These are phyloP conservation scores for Pocillopora verrucosa DNA, from an alignment of 64 coral and sea anemone genomes.

Conservation along the genomic window DNA sequence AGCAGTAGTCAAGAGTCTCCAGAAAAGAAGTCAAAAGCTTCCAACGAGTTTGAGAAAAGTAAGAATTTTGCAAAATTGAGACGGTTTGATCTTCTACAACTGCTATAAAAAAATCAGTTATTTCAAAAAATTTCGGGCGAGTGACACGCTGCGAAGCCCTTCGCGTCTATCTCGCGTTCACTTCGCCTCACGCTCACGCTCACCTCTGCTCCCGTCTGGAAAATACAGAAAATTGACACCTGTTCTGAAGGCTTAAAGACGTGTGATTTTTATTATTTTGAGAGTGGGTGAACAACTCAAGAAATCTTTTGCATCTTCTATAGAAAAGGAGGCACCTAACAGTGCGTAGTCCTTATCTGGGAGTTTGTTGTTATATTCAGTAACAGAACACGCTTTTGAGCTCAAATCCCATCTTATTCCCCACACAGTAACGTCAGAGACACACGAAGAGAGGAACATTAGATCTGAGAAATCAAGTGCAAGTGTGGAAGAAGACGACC, in stretches of 20 bases:
- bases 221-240: too few species aligned
- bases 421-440: not conserved
- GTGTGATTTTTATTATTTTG: too few species aligned
- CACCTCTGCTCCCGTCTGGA: too few species aligned
- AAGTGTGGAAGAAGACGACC: not conserved
- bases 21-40: slow-evolving; percentile 69
- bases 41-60: slow-evolving; percentile 3
- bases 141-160: too few species aligned
- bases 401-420: not conserved
- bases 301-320: too few species aligned
- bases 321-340: too few species aligned
- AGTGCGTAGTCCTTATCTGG: too few species aligned
- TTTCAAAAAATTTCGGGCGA: not conserved
- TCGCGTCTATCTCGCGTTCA: too few species aligned
- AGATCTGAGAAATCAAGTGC: not conserved
- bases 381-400: not conserved
- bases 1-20: slow-evolving; percentile 36
- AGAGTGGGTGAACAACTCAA: too few species aligned
- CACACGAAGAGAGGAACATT: not conserved
- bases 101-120: not conserved
- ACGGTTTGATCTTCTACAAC: not conserved
- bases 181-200: too few species aligned
- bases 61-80: not conserved
- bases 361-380: too few species aligned
- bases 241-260: too few species aligned